Evolutionary conservation across 2,797 vertebrate species (phyloP).

Genomic region (Odontamblyopus rebecca): DNA sequence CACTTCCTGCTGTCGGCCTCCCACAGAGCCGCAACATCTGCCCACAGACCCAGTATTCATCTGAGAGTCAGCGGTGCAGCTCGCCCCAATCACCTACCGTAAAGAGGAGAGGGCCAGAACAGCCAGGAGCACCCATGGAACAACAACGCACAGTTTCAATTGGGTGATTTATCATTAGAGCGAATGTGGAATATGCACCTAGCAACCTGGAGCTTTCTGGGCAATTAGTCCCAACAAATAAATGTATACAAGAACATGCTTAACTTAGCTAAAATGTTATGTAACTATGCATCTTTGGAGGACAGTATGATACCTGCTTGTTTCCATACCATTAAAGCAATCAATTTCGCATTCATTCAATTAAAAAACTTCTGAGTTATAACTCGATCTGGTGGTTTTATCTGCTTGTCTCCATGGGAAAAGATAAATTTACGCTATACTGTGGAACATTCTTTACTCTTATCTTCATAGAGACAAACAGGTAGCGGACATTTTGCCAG

Average conservation of each 20-base stretch:
- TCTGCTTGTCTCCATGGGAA: too few relatives aligned
- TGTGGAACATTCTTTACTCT: too few relatives aligned
- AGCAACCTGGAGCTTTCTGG: background rate
- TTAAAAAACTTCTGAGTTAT: too few relatives aligned
- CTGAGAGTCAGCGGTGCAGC: slow-evolving; percentile 38
- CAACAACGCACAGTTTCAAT: slow-evolving; percentile 19
- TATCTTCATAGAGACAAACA: too few relatives aligned
- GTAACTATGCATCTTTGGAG: too few relatives aligned
- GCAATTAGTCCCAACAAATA: slow-evolving; percentile 1
- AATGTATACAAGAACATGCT: background rate
- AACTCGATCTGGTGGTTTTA: too few relatives aligned
- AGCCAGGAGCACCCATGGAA: slow-evolving; percentile 6
- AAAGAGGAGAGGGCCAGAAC: slow-evolving; percentile 8
- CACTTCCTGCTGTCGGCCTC: slow-evolving; percentile 53
- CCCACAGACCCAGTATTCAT: slow-evolving; percentile 57
- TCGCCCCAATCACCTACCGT: slow-evolving; percentile 30
- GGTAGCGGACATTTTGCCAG: too few relatives aligned
- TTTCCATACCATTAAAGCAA: too few relatives aligned
- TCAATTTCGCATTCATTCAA: too few relatives aligned
- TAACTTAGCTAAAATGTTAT: background rate
- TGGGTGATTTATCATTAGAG: slow-evolving; percentile 11
- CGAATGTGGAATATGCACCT: slow-evolving; percentile 25
- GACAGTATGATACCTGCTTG: too few relatives aligned
- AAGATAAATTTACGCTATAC: too few relatives aligned
- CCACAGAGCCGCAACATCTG: slow-evolving; percentile 65